Conservation (phyloP, 2,888 invertebrate species). For the Watsonalla cultraria region DNA sequence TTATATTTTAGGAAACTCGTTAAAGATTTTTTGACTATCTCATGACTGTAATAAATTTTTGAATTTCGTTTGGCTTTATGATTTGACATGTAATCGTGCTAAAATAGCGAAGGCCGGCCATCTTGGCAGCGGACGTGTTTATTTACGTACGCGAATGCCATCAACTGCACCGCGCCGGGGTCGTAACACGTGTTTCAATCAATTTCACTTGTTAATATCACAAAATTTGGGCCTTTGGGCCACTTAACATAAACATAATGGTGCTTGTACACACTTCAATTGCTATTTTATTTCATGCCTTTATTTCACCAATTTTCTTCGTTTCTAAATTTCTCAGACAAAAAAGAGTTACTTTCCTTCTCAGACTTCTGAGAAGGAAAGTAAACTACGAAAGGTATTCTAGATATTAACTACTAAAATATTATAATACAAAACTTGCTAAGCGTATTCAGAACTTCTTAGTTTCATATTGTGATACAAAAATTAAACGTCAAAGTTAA, state of each 20-base stretch:
- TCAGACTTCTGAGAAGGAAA: too few relatives aligned
- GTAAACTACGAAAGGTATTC: too few relatives aligned
- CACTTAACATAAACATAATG: not conserved
- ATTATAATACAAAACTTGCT: too few relatives aligned
- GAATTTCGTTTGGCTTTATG: slow-evolving; percentile 41
- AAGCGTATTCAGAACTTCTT: too few relatives aligned
- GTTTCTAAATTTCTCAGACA: too few relatives aligned
- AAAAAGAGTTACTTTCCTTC: too few relatives aligned
- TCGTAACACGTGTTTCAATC: slow-evolving; percentile 59
- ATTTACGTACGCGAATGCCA: slow-evolving; percentile 73
- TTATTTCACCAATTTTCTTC: too few relatives aligned
- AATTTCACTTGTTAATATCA: slow-evolving; percentile 33
- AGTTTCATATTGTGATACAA: too few relatives aligned
- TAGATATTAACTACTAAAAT: too few relatives aligned
- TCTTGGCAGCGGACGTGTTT: slow-evolving; percentile 72
- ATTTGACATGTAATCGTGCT: slow-evolving; percentile 52
- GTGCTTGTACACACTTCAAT: too few relatives aligned
- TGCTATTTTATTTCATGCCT: too few relatives aligned
- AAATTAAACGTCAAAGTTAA: too few relatives aligned
- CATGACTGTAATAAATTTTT: slow-evolving; percentile 20
- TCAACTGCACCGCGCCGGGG: slow-evolving; percentile 62
- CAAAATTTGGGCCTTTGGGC: not conserved
- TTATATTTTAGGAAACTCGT: not conserved
- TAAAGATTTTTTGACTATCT: slow-evolving; percentile 10
- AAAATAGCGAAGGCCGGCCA: slow-evolving; percentile 75